A percentile compares a stretch with the other conserved stretches of the same genome.
These are phyloP conservation scores for Cyclura pinguis DNA, from an alignment of 2,797 vertebrate species.

Conservation along the genomic window DNA sequence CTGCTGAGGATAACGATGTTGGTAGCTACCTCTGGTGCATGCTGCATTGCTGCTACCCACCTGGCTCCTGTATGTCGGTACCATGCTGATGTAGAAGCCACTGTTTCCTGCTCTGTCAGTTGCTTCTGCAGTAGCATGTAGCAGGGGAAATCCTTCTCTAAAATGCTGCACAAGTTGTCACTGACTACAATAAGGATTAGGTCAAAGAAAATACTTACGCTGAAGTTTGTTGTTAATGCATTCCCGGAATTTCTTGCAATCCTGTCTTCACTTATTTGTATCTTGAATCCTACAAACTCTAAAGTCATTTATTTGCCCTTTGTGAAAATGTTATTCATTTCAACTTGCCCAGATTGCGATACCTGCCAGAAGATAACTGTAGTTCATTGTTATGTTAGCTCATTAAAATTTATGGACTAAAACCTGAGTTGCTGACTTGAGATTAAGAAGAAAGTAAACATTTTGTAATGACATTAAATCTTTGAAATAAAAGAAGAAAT, in stretches of 20 bases:
- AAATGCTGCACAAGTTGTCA: not conserved
- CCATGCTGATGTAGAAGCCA: too few relatives aligned
- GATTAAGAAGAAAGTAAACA: conserved; percentile 23
- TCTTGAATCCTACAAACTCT: not conserved
- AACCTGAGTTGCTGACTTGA: conserved; percentile 24
- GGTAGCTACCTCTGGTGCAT: not conserved
- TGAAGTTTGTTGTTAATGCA: not conserved
- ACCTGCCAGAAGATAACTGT: conserved; percentile 23
- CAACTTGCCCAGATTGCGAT: conserved; percentile 8
- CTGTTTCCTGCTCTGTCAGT: not conserved
- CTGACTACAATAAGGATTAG: not conserved
- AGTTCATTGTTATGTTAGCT: conserved; percentile 16
- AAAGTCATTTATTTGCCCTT: conserved; percentile 21
- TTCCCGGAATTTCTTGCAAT: not conserved
- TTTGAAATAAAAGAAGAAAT: conserved; percentile 15
- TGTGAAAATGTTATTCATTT: conserved; percentile 27
- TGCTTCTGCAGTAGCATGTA: not conserved
- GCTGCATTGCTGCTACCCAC: not conserved
- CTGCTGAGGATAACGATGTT: not conserved
- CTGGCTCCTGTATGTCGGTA: not conserved
- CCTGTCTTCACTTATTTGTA: conserved; percentile 5
- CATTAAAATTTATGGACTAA: conserved; percentile 30
- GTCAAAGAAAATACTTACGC: not conserved
- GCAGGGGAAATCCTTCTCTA: not conserved
- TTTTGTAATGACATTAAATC: not conserved